Base-by-base conservation (phyloP, 2,797 vertebrate genomes). In the Rhinichthys osculus region DNA sequence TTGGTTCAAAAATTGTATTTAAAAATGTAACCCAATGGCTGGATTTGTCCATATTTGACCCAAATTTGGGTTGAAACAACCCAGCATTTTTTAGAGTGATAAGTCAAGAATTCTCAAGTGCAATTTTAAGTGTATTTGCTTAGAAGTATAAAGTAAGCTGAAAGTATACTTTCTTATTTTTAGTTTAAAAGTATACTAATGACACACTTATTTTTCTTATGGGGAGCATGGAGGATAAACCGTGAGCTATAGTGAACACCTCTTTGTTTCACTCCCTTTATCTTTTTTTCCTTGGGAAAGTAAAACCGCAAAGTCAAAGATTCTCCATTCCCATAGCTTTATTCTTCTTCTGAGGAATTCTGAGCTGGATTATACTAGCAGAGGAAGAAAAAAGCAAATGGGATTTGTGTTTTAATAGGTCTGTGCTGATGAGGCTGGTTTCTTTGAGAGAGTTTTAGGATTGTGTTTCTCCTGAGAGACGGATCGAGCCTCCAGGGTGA, bases 361-460 rank as follows among this genome's bases (percentile, higher is more conserved):
- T 76, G 47, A 33, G 62, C 44, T 30, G 62, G 79, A 86, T 82
- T 78, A 70, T n/a, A 38, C 47, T 79, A 71, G 9, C 40, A 72
- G 11, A n/a, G 40, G 16, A 33, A 86, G 64, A 67, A 83, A 82
- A 67, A 77, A 70, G 64, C 33, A 19, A 78, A 76, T 40, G 57
- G 38, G 77, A 81, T 80, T 85, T 81, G 50, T 50, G 79, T 86
- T 86, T 79, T 85, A 77, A 88, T 84, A 64, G 81, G 85, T 50
- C 47, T 83, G 74, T 87, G 85, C 77, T 89, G 80, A 89, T 83
- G 64, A 85, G 78, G 44, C n/a, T 70, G 47, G 42, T 54, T 88
- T 67, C 79, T 54, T 80, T 82, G 67, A 85, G 74, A 72, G 47
- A 84, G 80, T 52, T 83, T 67, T 59, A 62, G 23, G 66, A 78